Evolutionary conservation across 2,797 vertebrate species (phyloP), one percentile per base, ranked within the genome.

Genomic region (Trematomus bernacchii): DNA sequence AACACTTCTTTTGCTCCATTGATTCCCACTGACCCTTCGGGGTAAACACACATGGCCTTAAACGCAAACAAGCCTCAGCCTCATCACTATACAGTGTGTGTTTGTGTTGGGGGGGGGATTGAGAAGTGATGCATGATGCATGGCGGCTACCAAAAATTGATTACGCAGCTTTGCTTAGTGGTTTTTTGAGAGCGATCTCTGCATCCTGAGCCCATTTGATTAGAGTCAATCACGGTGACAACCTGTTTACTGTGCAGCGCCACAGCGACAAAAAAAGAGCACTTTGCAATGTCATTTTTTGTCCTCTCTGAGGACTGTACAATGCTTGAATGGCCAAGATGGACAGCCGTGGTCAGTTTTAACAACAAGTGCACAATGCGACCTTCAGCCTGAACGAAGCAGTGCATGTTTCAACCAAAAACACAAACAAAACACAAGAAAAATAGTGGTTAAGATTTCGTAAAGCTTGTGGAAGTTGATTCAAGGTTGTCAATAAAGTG

Each of bases 201-300:
- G 62, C 40, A 48, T 89, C 85, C 82, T 84, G 51, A 83, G 85
- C 78, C 67, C 73, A 64, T 93, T 89, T 89, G 91, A 93, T 93
- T 87, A 77, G 71, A 90, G 89, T 93, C 93, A 85, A 85, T 95
- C 91, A 89, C 59, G 0, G 76, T 84, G 92, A 91, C 92, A 84
- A 73, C 21, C 57, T 82, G 87, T 89, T 91, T 88, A 92, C 84
- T 19, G 48, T 63, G 87, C 80, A 69, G 82, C 16, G 68, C 71
- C 72, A 57, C 76, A 44, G 52, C 27, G 57, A 59, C 55, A 18
- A 27, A 37, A 73, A 77, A 83, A 88, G 77, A 83, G 76, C 73
- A 81, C 82, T 89, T 85, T 71, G 68, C 57, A 2, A 48, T 72
- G 85, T 83, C 80, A 79, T 72, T 47, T 69, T 72, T 82, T 68